Evolutionary conservation across 2,113 vertebrate species (phyloP), one percentile per base, ranked within the genome.

Genomic region (Protobothrops flavoviridis): DNA sequence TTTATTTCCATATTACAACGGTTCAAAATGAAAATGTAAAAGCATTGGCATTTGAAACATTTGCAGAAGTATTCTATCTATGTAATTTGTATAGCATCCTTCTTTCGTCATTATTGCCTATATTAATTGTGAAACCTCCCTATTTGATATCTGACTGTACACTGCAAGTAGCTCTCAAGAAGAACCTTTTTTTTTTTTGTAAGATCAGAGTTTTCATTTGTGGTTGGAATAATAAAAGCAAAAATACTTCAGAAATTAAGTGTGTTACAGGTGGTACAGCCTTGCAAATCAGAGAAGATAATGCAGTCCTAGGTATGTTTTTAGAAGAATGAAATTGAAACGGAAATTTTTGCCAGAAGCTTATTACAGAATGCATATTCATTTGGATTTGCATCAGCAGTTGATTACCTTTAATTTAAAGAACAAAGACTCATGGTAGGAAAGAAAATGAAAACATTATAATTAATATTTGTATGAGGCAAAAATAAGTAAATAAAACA

Each of bases 191-290:
- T 39, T 45, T 39, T 39, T 93, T 91, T 92, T 93, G 95, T 95
- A 96, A 98, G 98, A 97, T 97, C 97, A 98, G 97, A 98, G 96
- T 94, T 94, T 95, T 93, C 93, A 89, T 95, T 95, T 97, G 97
- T 97, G 97, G 97, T 97, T 97, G 95, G 92, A 95, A 92, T 92
- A 95, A 95, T 91, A 96, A 95, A 96, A 94, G 94, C 85, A 97
- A 94, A 88, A 96, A 91, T 90, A 94, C 96, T 85, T 96, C 96
- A 88, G 48, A 64, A 89, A 45, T 57, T 10, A 95, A 96, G 94
- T 95, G 93, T 96, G 59, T 93, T 91, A 97, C 97, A 96, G 48
- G 48, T 50, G 48, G 96, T 92, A 96, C 96, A 97, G 97, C 96
- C 94, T 94, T 94, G 96, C 91, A 57, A 96, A 96, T 95, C 96